Base-by-base conservation (phyloP, 2,888 invertebrate genomes). In the Leptinotarsa tumamoca region DNA sequence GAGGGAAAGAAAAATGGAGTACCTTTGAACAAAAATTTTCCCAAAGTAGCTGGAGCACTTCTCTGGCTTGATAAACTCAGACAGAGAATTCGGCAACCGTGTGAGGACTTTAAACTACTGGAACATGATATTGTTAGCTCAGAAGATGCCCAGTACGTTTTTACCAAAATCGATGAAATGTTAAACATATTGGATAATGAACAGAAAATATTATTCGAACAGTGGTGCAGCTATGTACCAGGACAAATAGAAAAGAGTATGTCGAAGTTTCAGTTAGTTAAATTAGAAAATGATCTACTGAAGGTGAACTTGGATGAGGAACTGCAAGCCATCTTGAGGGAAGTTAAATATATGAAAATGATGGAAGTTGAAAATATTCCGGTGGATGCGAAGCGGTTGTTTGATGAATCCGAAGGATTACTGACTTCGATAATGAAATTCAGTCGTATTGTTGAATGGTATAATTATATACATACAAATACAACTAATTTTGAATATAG, bases 401-500 rank as follows among this genome's bases (percentile, higher is more conserved):
- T 92, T 84, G 90, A 89, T 0, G 90, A 93, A 73, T 92, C 93
- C 81, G 94, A 95, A 84, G 92, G 92, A 77, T 90, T 97, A 68
- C 92, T 90, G 76, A 87, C 84, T 23, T 85, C 84, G 27, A 84
- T 86, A 14, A 84, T 87, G 58, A 88, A 88, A 80, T 86, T 90
- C 21, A 87, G 85, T 27, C 90, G 93, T n/a, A 92, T 93, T n/a
- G 90, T 92, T 5, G 90, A 92, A 67, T 93, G 96, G 94, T 97
- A 97, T 88, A 98, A 98, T 86, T 93, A 93, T 79, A 92, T 97
- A 63, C 91, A 94, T 68, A 91, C 90, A 27, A 90, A 92, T n/a
- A 93, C 95, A 43, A 92, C 94, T 67, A 91, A 91, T 72, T 94
- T 94, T 0, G 98, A 98, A 88, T 93, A 92, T 76, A 92, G 93